Conservation (phyloP, 2,113 vertebrate genomes). For the Alces alces region DNA sequence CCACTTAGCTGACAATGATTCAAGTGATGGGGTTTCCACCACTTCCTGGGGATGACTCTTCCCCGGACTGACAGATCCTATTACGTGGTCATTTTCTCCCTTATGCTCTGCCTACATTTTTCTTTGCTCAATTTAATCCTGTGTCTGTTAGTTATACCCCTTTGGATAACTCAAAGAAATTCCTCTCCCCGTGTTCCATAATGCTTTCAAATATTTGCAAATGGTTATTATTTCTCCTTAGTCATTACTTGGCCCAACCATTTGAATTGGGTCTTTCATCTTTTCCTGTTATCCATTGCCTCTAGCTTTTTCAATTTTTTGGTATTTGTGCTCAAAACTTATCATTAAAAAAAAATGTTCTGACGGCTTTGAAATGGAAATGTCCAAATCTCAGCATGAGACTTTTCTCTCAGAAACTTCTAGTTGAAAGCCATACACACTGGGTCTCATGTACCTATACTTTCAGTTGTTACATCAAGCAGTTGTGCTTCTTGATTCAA, state of each 20-base stretch:
- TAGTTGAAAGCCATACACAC: background rate
- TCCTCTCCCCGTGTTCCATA: background rate
- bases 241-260: conserved; percentile 46
- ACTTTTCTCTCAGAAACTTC: background rate
- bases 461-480: background rate
- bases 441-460: background rate
- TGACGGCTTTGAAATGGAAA: background rate
- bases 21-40: conserved; percentile 52
- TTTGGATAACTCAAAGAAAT: conserved; percentile 50
- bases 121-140: conserved; percentile 60
- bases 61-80: conserved; percentile 59
- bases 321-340: conserved; percentile 23
- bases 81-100: conserved; percentile 41
- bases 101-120: conserved; percentile 54
- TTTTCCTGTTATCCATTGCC: conserved; percentile 38
- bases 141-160: conserved; percentile 39
- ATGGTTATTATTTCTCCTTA: conserved; percentile 58
- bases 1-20: conserved; percentile 52
- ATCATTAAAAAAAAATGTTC: background rate
- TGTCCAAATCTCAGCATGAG: background rate
- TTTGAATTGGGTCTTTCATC: conserved; percentile 39
- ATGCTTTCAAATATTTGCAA: conserved; percentile 55
- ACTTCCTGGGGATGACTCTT: conserved; percentile 39
- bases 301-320: background rate
- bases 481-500: background rate